phyloP scores from a whole-genome alignment of 2,888 invertebrate genomes.

The Synergus japonicus region DNA sequence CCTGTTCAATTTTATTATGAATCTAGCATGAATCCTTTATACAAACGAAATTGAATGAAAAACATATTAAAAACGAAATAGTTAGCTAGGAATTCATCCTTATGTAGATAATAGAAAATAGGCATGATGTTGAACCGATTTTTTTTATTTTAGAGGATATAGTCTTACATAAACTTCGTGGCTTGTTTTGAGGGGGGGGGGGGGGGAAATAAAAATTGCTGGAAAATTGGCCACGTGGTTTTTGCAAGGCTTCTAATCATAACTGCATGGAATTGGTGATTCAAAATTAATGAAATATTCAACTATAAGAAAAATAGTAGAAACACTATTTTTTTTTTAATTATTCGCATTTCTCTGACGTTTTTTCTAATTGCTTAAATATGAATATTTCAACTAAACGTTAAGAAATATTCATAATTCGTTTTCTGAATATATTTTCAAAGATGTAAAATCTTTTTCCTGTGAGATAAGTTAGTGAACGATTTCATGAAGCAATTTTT shows the following conservation, averaged over 20 bases:
- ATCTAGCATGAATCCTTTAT: not conserved
- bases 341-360: too few relatives aligned
- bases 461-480: not conserved
- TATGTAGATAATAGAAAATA: not conserved
- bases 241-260: not conserved
- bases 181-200: too few relatives aligned
- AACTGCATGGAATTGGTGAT: not conserved
- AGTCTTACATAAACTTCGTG: too few relatives aligned
- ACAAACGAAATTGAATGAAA: too few relatives aligned
- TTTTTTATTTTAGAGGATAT: too few relatives aligned
- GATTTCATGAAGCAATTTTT: constrained; percentile 26
- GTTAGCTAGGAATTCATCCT: too few relatives aligned
- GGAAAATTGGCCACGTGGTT: too few relatives aligned
- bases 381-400: too few relatives aligned
- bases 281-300: not conserved
- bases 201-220: too few relatives aligned
- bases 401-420: not conserved
- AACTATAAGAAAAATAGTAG: not conserved
- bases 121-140: not conserved
- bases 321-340: too few relatives aligned
- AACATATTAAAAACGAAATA: too few relatives aligned
- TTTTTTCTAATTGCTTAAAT: too few relatives aligned
- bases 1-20: constrained; percentile 34
- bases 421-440: not conserved
- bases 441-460: not conserved